Evolutionary conservation across 2,113 vertebrate species (phyloP).

Genomic region (Dasypus novemcinctus): DNA sequence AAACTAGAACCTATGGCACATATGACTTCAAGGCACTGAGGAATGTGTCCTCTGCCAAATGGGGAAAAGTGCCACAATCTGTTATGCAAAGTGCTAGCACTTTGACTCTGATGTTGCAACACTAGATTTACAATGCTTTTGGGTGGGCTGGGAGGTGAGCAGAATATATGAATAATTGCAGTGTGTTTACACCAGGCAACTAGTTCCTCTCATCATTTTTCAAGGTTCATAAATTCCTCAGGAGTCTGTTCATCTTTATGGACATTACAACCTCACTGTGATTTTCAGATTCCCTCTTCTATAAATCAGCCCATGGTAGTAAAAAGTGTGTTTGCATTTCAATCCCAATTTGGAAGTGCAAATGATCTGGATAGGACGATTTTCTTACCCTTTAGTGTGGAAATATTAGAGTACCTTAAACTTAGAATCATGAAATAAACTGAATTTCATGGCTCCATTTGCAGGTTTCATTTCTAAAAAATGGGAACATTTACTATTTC

Average conservation of each 20-base stretch:
- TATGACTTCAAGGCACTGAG: background rate
- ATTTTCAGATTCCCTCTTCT: slow-evolving; percentile 16
- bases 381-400: background rate
- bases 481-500: background rate
- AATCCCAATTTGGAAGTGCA: background rate
- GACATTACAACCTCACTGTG: slow-evolving; percentile 6
- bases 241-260: background rate
- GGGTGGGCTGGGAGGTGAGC: background rate
- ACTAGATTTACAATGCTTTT: background rate
- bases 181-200: background rate
- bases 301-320: slow-evolving; percentile 32
- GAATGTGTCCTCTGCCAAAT: background rate
- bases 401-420: background rate
- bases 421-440: slow-evolving; percentile 1
- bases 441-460: background rate
- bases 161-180: background rate
- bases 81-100: background rate
- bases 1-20: background rate
- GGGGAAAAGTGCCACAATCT: background rate
- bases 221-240: slow-evolving; percentile 37
- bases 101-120: background rate
- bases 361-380: slow-evolving; percentile 9
- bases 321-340: background rate
- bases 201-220: background rate
- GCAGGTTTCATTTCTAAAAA: background rate